A percentile compares a stretch with the other conserved stretches of the same genome.
Evolutionary conservation across 2,797 vertebrate genomes (phyloP).

Genomic region (Pangasius djambal): DNA sequence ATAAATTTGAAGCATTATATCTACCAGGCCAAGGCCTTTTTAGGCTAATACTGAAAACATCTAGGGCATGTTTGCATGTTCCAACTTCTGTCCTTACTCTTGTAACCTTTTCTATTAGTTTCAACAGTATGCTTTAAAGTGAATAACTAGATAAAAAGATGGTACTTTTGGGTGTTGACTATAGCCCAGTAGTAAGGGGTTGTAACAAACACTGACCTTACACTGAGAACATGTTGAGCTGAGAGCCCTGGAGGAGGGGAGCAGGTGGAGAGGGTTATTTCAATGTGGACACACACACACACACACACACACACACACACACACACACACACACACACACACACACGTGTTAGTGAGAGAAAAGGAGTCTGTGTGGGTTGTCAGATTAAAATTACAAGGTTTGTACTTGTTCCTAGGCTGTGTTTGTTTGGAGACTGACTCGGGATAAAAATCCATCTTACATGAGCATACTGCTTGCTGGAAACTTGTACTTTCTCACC

Average conservation of each 20-base stretch:
- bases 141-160: background rate
- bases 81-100: background rate
- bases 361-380: constrained; percentile 58
- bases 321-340: constrained; percentile 1
- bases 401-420: constrained; percentile 44
- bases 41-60: constrained; percentile 2
- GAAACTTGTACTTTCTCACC: constrained; percentile 21
- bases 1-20: background rate
- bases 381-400: constrained; percentile 56
- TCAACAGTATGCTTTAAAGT: background rate
- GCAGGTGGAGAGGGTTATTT: constrained; percentile 23
- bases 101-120: background rate
- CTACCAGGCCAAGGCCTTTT: background rate
- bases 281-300: background rate
- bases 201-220: constrained; percentile 2
- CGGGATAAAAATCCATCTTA: constrained; percentile 15
- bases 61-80: background rate
- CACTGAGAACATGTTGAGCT: constrained; percentile 45
- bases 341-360: constrained; percentile 22
- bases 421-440: constrained; percentile 64
- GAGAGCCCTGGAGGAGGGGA: constrained; percentile 33
- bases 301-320: background rate
- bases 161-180: background rate
- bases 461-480: background rate
- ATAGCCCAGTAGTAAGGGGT: background rate